Base-by-base conservation (phyloP, 1,140 invertebrate genomes). In the Drosophila pseudoobscura region DNA sequence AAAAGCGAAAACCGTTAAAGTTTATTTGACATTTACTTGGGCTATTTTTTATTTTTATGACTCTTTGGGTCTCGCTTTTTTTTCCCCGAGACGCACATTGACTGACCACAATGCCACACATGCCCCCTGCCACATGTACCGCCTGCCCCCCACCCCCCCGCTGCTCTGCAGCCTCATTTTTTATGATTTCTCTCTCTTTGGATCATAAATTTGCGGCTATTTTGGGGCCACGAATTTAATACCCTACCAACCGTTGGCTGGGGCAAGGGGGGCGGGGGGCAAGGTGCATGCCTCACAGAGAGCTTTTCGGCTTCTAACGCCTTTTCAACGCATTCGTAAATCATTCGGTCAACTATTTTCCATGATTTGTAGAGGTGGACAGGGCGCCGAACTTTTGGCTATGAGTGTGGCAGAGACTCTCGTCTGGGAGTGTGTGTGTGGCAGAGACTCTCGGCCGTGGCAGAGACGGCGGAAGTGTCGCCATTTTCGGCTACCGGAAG, bases 11-110 rank as follows among this genome's bases (percentile, higher is more conserved):
- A 84, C 75, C 84, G 84, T 89, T 85, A 89, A 89, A 89, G 73
- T 89, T 89, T 89, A 89, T 85, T 89, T 89, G 84, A 89, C 84
- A 89, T 89, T 87, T 89, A 89, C 85, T 89, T 85, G 74, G 84
- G 84, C 75, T 89, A 84, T 89, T 89, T 88, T 88, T 88, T 84
- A 88, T 80, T 89, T 88, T 89, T 89, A 89, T 84, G 84, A 79
- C 84, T 83, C 72, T 75, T 57, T 68, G 79, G 64, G 65, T 73
- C 51, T 62, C 79, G 70, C 68, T 78, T 78, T 75, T 75, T 64
- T 73, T 70, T 22, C 15, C 26, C 17, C 22, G 53, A 44, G 45
- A 51, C 51, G 50, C 46, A 62, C 45, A 50, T 58, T 35, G 47
- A 63, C 47, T 74, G 71, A 74, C 71, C 71, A 74, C 71, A 74